Percentiles rank a stretch among this genome's conserved stretches.
Evolutionary conservation across 2,888 invertebrate species (phyloP).

Genomic region (Calliphora vomitoria): DNA sequence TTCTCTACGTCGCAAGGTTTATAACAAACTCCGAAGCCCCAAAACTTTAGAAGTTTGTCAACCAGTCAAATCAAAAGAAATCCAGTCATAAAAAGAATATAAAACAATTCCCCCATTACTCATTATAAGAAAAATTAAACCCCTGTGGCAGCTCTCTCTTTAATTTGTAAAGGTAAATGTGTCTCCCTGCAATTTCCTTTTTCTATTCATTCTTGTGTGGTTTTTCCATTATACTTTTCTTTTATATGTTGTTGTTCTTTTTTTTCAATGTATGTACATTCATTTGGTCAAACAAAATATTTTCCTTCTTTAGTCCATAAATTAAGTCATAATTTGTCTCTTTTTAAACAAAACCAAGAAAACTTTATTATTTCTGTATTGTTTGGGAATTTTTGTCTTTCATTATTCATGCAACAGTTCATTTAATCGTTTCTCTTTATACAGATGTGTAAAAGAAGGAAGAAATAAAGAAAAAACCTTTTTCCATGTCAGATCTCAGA

Average conservation of each 20-base stretch:
- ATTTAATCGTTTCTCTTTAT: conserved; percentile 53
- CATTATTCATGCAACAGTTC: conserved; percentile 60
- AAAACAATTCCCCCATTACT: too few species aligned
- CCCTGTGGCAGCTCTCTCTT: too few species aligned
- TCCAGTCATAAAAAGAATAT: too few species aligned
- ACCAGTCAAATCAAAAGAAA: too few species aligned
- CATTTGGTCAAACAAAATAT: conserved; percentile 3
- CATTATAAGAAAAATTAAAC: too few species aligned
- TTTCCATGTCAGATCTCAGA: background rate
- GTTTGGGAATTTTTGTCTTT: background rate
- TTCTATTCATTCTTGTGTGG: background rate
- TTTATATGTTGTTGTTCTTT: background rate
- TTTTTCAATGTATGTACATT: background rate
- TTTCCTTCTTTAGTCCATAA: conserved; percentile 33
- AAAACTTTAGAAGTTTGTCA: too few species aligned
- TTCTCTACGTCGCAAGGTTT: too few species aligned
- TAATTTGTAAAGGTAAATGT: background rate
- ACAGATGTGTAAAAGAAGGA: background rate
- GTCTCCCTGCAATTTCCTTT: background rate
- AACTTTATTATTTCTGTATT: background rate
- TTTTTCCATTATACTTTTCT: conserved; percentile 10
- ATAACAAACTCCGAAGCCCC: too few species aligned
- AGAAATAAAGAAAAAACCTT: background rate
- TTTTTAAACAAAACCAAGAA: conserved; percentile 24
- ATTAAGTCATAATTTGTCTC: conserved; percentile 64